phyloP scores from a whole-genome alignment of 2,888 invertebrate species.

The Drosophila paramelanica region DNA sequence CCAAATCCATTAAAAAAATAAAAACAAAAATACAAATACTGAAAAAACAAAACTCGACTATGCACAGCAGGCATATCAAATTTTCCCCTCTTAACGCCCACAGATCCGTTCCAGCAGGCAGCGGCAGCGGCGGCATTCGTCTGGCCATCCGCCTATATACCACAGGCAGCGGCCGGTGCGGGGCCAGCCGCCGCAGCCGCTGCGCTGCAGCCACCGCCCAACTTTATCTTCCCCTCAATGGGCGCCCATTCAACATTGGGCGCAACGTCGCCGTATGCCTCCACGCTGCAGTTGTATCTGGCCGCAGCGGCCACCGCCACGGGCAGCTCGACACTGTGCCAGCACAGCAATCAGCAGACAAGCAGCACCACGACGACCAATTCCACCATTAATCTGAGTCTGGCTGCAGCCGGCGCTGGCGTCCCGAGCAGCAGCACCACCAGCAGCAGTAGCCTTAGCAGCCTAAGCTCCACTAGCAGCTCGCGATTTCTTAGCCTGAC shows the following conservation, averaged over 20 bases:
- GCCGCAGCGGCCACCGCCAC: constrained; percentile 81
- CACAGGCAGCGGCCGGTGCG: constrained; percentile 68
- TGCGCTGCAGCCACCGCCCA: constrained; percentile 80
- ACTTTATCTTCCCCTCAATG: constrained; percentile 83
- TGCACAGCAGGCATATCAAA: constrained; percentile 84
- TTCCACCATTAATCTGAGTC: constrained; percentile 79
- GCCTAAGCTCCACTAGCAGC: constrained; percentile 69
- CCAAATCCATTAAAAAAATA: constrained; percentile 43
- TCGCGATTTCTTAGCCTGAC: constrained; percentile 78
- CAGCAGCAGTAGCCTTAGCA: constrained; percentile 66
- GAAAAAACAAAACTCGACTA: constrained; percentile 34
- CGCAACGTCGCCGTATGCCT: constrained; percentile 76
- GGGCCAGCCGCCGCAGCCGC: constrained; percentile 64
- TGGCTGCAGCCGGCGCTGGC: constrained; percentile 69
- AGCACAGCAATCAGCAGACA: constrained; percentile 86
- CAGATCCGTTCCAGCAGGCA: constrained; percentile 84
- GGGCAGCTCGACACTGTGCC: constrained; percentile 86
- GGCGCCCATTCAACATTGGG: constrained; percentile 77
- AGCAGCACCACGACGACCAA: constrained; percentile 76
- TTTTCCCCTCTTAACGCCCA: constrained; percentile 84
- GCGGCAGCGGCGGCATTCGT: constrained; percentile 82
- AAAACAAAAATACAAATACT: constrained; percentile 35
- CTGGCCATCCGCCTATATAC: constrained; percentile 83
- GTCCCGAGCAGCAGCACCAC: constrained; percentile 67
- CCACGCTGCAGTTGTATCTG: constrained; percentile 88